A percentile compares a stretch with the other conserved stretches of the same genome.
Conservation (phyloP, 2,113 vertebrate genomes). For the Strix uralensis region DNA sequence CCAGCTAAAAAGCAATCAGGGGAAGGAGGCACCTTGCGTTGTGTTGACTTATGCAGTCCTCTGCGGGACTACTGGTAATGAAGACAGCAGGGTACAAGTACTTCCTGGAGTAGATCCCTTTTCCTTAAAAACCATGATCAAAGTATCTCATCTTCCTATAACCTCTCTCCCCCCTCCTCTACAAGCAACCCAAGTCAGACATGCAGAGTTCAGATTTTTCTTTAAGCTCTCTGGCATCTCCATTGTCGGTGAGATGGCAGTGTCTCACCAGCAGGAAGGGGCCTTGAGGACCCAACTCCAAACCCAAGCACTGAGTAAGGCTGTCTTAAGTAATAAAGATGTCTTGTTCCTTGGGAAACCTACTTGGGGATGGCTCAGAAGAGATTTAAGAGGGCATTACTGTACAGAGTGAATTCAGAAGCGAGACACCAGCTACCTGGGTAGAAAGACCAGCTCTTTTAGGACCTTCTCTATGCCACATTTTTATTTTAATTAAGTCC, state of each 20-base stretch:
- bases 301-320: background rate
- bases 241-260: background rate
- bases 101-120: background rate
- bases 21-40: background rate
- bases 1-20: background rate
- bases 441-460: background rate
- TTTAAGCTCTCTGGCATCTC: background rate
- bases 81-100: background rate
- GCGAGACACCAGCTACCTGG: background rate
- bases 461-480: background rate
- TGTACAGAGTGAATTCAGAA: background rate
- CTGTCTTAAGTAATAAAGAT: background rate
- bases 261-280: background rate
- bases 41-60: background rate
- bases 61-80: background rate
- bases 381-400: background rate
- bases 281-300: background rate
- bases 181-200: background rate
- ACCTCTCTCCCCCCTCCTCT: background rate
- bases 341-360: background rate
- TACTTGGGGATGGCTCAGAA: background rate
- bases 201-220: background rate
- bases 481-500: background rate
- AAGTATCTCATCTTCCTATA: background rate
- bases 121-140: fast-evolving